A percentile compares a stretch with the other conserved stretches of the same genome.
Evolutionary conservation across 2,888 invertebrate species (phyloP).

Genomic region (Schizaphis graminum): DNA sequence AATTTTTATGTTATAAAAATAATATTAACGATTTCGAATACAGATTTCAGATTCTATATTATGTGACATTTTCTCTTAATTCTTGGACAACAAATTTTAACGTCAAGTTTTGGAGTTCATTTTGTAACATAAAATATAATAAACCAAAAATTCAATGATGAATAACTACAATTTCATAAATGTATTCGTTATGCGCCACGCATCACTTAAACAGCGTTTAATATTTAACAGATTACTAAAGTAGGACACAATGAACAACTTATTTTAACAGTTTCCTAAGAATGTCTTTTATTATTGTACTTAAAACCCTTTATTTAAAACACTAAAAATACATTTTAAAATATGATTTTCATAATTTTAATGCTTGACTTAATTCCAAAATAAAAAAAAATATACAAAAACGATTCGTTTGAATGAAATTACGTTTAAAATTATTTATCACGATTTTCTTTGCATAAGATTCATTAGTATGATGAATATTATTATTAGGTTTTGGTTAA

Average conservation of each 20-base stretch:
- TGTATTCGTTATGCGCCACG: neutral
- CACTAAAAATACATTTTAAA: neutral
- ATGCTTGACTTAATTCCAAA: neutral
- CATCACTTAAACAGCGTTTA: neutral
- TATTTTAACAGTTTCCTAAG: neutral
- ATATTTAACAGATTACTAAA: neutral
- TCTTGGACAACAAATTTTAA: neutral
- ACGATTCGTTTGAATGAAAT: neutral
- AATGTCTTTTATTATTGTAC: neutral
- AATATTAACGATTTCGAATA: neutral
- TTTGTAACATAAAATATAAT: neutral
- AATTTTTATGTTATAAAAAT: neutral
- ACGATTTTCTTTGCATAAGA: neutral
- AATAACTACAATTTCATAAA: neutral
- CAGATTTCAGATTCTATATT: neutral
- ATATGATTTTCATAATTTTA: neutral
- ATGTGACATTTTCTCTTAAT: neutral
- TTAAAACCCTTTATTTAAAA: slow-evolving; percentile 4
- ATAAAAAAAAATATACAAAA: neutral
- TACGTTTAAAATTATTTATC: neutral
- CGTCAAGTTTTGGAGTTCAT: neutral
- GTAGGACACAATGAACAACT: neutral
- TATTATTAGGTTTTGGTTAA: neutral
- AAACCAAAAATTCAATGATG: neutral
- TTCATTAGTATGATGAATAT: neutral